Evolutionary conservation across 2,888 invertebrate genomes (phyloP), one percentile per base, ranked within the genome.

Genomic region (Prenolepis imparis): DNA sequence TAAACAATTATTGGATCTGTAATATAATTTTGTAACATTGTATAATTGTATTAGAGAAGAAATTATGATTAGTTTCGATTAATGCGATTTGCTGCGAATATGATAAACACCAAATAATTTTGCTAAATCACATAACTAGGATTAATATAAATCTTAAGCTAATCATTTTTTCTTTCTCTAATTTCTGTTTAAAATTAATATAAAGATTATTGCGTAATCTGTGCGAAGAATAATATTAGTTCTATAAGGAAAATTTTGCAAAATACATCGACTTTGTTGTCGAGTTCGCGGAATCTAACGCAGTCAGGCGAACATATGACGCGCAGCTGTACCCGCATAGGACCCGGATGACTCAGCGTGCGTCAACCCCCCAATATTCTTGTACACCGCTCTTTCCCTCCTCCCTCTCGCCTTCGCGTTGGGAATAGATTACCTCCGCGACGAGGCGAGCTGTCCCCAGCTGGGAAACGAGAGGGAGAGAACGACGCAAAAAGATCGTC

Each of bases 241-340:
- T 32, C 1, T 2, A n/a, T 9, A 41, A 73, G 24, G 24, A 59
- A 41, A 77, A 28, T 28, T 21, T 2, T 3, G 3, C 11, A 48
- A 57, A 57, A 64, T 32, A 36, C 36, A 5, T 74, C 6, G 11
- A 3, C 1, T 32, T 63, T 15, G 15, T 9, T 5, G 36, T 9
- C 28, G 36, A 36, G 8, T 2, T 52, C n/a, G 21, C 67, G 67
- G 74, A 77, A 88, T 82, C 41, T 64, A 3, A 78, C 48, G 63
- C 74, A 84, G 74, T 21, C 36, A 21, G 63, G 32, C 66, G 41
- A 64, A 88, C 90, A 88, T 83, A 85, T 89, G 89, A 88, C 88
- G 78, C 75, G 83, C 89, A 89, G 89, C 88, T 89, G 89, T 87
- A 44, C 41, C 59, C 15, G 36, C 18, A 85, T 85, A 75, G 70